These are phyloP conservation scores for Carduelis carduelis DNA, from an alignment of 2,797 vertebrate genomes.

Conservation along the genomic window DNA sequence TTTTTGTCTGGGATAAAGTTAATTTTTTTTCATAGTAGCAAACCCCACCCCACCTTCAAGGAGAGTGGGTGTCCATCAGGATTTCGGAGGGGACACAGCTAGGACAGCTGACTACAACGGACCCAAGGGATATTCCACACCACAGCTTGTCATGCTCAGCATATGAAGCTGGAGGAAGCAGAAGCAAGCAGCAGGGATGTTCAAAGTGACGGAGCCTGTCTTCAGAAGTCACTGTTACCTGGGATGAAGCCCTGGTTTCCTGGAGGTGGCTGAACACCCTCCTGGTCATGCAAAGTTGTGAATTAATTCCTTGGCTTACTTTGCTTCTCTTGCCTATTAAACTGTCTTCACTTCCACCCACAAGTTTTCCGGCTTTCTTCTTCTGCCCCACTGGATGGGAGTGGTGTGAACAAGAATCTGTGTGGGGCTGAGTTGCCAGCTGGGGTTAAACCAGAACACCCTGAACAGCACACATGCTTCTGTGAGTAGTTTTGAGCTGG, in stretches of 20 bases:
- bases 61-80: not conserved
- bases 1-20: not conserved
- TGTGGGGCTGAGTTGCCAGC: not conserved
- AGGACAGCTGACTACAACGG: not conserved
- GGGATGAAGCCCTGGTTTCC: not conserved
- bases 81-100: not conserved
- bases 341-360: not conserved
- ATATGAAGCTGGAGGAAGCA: not conserved
- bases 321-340: not conserved
- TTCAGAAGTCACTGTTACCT: fast-evolving
- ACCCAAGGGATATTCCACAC: not conserved
- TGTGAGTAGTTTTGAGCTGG: not conserved
- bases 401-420: fast-evolving
- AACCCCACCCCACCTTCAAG: not conserved
- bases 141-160: not conserved
- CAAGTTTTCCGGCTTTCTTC: not conserved
- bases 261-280: not conserved
- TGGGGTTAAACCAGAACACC: not conserved
- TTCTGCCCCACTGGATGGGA: not conserved
- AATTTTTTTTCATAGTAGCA: not conserved
- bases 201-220: not conserved
- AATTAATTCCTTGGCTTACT: not conserved
- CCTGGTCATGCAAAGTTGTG: not conserved
- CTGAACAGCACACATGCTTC: fast-evolving
- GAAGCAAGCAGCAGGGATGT: fast-evolving